phyloP scores from a whole-genome alignment of 2,888 invertebrate genomes.

The Dermolepida albohirtum region DNA sequence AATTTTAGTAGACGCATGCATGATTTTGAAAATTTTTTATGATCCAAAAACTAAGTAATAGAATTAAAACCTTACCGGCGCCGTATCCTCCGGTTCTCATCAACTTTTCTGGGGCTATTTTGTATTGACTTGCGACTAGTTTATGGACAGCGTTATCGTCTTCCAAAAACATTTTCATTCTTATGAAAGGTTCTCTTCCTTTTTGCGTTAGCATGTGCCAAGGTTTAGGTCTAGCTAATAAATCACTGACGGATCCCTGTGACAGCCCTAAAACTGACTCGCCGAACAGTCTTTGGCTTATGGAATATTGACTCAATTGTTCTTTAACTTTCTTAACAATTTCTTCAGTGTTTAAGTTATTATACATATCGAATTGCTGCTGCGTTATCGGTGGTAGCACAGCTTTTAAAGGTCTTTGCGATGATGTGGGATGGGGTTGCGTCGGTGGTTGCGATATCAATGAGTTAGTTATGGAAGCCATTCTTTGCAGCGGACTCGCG shows the following conservation, averaged over 20 bases:
- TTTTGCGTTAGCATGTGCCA: slow-evolving; percentile 99
- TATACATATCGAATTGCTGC: slow-evolving; percentile 98
- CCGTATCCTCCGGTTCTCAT: slow-evolving; percentile 96
- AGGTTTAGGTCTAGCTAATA: slow-evolving; percentile 96
- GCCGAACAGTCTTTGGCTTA: slow-evolving; percentile 97
- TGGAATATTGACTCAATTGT: slow-evolving; percentile 93
- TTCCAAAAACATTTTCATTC: slow-evolving; percentile 98
- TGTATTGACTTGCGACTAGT: slow-evolving; percentile 95
- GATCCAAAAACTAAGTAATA: slow-evolving; percentile 22
- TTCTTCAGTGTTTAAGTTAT: slow-evolving; percentile 97
- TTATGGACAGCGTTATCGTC: slow-evolving; percentile 96
- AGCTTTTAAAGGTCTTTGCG: slow-evolving; percentile 92
- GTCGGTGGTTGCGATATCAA: slow-evolving; percentile 91
- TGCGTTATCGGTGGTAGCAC: slow-evolving; percentile 98
- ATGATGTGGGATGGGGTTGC: slow-evolving; percentile 85
- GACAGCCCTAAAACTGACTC: slow-evolving; percentile 97
- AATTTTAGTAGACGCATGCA: neutral
- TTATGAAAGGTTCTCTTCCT: slow-evolving; percentile 95
- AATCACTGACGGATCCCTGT: slow-evolving; percentile 97
- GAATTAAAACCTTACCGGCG: slow-evolving; percentile 73
- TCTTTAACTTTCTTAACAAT: slow-evolving; percentile 97
- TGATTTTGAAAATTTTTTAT: slow-evolving; percentile 38
- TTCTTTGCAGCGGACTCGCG: slow-evolving; percentile 94
- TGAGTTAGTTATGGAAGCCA: slow-evolving; percentile 98
- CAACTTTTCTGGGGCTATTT: slow-evolving; percentile 96